Evolutionary conservation across 1,140 invertebrate genomes (phyloP).

Genomic region (Cherax destructor): DNA sequence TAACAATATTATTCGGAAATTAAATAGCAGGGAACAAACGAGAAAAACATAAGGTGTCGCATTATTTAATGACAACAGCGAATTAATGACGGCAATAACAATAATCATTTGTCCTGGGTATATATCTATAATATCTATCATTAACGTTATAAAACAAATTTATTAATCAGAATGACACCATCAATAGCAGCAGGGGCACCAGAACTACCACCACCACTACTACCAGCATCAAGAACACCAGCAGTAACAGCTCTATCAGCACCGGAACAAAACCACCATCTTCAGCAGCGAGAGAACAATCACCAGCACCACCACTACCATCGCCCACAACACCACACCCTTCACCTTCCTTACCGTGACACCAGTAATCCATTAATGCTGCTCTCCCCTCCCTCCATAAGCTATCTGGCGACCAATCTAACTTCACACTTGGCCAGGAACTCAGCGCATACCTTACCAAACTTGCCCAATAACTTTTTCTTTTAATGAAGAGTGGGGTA

Average conservation of each 20-base stretch:
- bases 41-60: too few species aligned
- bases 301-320: not conserved
- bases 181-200: too few species aligned
- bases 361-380: not conserved
- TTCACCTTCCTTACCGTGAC: not conserved
- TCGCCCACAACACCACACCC: not conserved
- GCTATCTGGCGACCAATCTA: slow-evolving; percentile 13
- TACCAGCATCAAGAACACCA: not conserved
- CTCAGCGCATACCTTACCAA: not conserved
- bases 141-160: too few species aligned
- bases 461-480: not conserved
- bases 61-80: too few species aligned
- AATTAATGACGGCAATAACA: too few species aligned
- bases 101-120: too few species aligned
- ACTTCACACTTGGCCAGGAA: slow-evolving; percentile 1
- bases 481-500: slow-evolving; percentile 5
- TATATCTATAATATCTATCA: too few species aligned
- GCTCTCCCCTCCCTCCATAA: not conserved
- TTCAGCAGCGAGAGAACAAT: not conserved
- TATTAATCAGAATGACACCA: too few species aligned
- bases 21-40: too few species aligned
- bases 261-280: not conserved
- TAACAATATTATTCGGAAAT: too few species aligned
- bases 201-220: not conserved
- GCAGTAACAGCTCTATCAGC: not conserved